Evolutionary conservation across 2,797 vertebrate genomes (phyloP), one percentile per base, ranked within the genome.

Genomic region (Phoxinus dragarum): DNA sequence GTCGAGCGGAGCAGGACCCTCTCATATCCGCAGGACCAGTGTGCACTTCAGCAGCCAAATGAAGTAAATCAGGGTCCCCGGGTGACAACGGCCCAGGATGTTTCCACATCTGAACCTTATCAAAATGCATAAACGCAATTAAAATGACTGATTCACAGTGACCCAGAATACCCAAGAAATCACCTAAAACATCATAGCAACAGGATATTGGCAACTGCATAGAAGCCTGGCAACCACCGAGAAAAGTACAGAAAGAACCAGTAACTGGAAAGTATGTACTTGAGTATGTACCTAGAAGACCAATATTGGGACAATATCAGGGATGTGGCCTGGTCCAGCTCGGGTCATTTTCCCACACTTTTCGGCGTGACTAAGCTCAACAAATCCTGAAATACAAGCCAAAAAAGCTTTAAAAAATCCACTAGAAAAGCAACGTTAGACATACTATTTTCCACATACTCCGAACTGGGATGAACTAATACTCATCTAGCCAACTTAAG

Each of bases 31-130:
- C 75, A 88, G 75, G 82, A 74, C 61, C 59, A 73, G 49, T 19
- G 10, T 82, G 86, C 87, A 90, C 88, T 91, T 68, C 4, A 88
- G 87, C 85, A 89, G 90, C 89, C 91, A 90, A 90, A 92, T 92
- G 71, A 91, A 92, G 93, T 91, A 90, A 91, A 93, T 80, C 92
- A 93, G 92, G 91, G 93, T 93, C 91, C 91, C 77, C 19, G 81
- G 89, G 9, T 88, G 90, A 88, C 89, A n/a, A 59, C 38, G 12
- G n/a, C 23, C 40, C 40, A 66, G 59, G 27, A 66, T 44, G 14
- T 40, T 80, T 67, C 44, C 44, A 16, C 44, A 52, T 67, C 64
- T 52, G 10, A 80, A 80, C 42, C 64, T 47, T 14, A 47, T 47
- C n/a, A 34, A 64, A 49, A 66, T 17, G 42, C 78, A 78, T 78